Evolutionary conservation across 1,140 invertebrate genomes (phyloP).

Genomic region (Achroia grisella): DNA sequence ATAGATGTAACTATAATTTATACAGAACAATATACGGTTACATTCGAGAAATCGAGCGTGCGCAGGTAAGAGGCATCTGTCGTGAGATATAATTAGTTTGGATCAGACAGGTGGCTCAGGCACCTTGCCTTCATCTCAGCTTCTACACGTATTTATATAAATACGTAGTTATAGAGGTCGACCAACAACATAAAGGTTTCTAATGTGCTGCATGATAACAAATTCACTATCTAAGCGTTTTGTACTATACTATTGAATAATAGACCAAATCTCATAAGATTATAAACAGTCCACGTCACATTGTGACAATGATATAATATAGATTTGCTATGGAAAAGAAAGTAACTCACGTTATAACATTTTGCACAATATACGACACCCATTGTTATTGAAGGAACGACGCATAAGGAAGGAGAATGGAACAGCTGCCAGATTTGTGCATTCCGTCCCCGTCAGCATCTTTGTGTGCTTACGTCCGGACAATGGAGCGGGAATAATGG

Average conservation of each 20-base stretch:
- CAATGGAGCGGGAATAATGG: slow-evolving; percentile 62
- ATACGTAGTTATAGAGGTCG: too few relatives aligned
- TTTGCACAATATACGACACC: slow-evolving; percentile 58
- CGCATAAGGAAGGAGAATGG: slow-evolving; percentile 59
- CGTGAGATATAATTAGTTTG: slow-evolving; percentile 41
- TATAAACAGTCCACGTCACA: neutral
- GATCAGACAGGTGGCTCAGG: slow-evolving; percentile 50
- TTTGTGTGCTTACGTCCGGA: slow-evolving; percentile 46
- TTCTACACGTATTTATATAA: neutral
- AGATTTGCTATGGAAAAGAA: slow-evolving; percentile 12
- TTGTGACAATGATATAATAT: slow-evolving; percentile 3
- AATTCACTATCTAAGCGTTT: too few relatives aligned
- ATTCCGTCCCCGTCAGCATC: slow-evolving; percentile 62
- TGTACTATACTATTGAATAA: too few relatives aligned
- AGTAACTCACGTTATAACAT: slow-evolving; percentile 47
- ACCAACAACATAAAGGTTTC: too few relatives aligned
- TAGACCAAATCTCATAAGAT: too few relatives aligned
- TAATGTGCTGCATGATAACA: too few relatives aligned
- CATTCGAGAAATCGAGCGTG: slow-evolving; percentile 3
- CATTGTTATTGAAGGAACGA: slow-evolving; percentile 51
- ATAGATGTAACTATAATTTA: neutral
- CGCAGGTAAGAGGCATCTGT: slow-evolving; percentile 55
- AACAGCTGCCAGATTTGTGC: slow-evolving; percentile 69
- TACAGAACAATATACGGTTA: slow-evolving; percentile 1
- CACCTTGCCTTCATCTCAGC: slow-evolving; percentile 60